phyloP scores from a whole-genome alignment of 2,888 invertebrate species.

The Hirtodrosophila cameraria region DNA sequence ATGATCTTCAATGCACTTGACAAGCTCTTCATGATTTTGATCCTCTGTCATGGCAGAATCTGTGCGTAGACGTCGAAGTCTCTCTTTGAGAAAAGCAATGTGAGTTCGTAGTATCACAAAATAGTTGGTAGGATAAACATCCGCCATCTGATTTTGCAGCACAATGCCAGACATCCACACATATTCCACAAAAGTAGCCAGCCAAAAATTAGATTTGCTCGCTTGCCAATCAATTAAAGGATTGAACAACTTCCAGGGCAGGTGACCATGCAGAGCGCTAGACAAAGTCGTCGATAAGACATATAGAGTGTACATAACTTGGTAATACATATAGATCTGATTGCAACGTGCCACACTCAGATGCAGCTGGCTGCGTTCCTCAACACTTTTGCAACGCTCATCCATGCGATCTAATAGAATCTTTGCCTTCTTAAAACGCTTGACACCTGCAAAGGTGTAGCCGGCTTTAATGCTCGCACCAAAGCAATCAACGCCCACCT shows the following conservation, averaged over 20 bases:
- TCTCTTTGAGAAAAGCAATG: constrained; percentile 32
- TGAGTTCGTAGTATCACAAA: constrained; percentile 43
- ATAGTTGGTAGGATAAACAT: constrained; percentile 48
- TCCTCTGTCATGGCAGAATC: constrained; percentile 23
- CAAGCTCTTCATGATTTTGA: constrained; percentile 41
- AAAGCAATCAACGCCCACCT: constrained; percentile 35
- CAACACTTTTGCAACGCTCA: constrained; percentile 15
- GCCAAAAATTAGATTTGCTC: constrained; percentile 19
- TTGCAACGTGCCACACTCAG: constrained; percentile 31
- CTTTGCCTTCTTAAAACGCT: constrained; percentile 37
- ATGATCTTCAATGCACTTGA: constrained; percentile 54
- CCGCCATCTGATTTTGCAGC: constrained; percentile 38
- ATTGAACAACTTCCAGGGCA: constrained; percentile 50
- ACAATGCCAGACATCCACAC: constrained; percentile 34
- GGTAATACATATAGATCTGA: constrained; percentile 18
- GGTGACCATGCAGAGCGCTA: constrained; percentile 15
- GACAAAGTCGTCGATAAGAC: constrained; percentile 21
- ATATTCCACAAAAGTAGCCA: constrained; percentile 28
- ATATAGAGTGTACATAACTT: constrained; percentile 28
- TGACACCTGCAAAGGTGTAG: constrained; percentile 26
- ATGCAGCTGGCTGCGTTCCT: constrained; percentile 29
- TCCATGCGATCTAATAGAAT: constrained; percentile 42
- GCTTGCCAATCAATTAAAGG: constrained; percentile 38
- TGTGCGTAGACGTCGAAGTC: constrained; percentile 34
- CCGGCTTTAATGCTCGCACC: constrained; percentile 41